Evolutionary conservation across 2,797 vertebrate species (phyloP), one percentile per base, ranked within the genome.

Genomic region (Knipowitschia caucasica): DNA sequence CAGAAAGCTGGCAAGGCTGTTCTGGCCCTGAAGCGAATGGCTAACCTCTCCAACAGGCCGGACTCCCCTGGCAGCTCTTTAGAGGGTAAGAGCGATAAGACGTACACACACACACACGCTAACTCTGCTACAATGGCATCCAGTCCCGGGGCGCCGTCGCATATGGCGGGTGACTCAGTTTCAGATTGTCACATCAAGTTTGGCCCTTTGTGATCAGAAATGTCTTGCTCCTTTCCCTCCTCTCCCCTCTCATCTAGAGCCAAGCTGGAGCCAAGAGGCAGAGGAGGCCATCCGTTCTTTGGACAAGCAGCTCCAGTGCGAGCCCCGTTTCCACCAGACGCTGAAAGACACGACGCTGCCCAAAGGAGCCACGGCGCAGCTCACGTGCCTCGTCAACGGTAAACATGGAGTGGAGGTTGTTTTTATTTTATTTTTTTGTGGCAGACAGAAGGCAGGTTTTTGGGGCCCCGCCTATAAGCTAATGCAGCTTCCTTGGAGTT

Each of bases 1-100:
- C 53, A 91, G 90, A 91, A 86, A 89, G 84, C 89, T 6, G 93
- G 92, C 47, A 93, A 92, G 80, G 94, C 92, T 39, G 79, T 95
- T 59, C 69, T 93, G 80, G 94, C 94, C 21, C 84, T 95, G 34
- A 83, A 87, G 74, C 92, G 93, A 51, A 85, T 95, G 85, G 67
- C 90, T 47, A 73, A 90, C 73, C 89, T 92, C 69, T 88, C 89
- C 18, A 81, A 51, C 79, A 89, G 60, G 43, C 65, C 75, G n/a
- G 80, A 88, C 44, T 84, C 72, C 66, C 79, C 85, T 71, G 68
- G 73, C 56, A 68, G 52, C 45, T 59, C 78, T 70, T 82, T 49
- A 73, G 86, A 88, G 18, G 88, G 91, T 88, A 82, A 86, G 74
- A 56, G 26, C 3, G 53, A 75, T 58, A 30, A 59, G 39, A 35